Percentiles rank a stretch among this genome's conserved stretches.
Conservation (phyloP, 2,888 invertebrate genomes). For the Tenthredo distinguenda region DNA sequence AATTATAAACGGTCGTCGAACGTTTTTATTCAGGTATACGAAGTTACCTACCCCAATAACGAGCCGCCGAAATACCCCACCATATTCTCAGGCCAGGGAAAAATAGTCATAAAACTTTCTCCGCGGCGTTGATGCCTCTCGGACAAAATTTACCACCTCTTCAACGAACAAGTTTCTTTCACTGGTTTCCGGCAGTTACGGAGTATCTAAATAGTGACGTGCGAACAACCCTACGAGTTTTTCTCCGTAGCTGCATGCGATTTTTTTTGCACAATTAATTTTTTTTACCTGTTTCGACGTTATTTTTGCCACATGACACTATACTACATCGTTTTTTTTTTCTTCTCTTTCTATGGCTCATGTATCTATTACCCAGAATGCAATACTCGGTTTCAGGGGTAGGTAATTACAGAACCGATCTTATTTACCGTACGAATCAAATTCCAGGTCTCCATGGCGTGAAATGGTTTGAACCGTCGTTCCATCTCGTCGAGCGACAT, state of each 20-base stretch:
- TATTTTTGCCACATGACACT: too few relatives aligned
- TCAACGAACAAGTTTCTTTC: conserved; percentile 40
- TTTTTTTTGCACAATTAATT: neutral
- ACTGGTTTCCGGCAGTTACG: neutral
- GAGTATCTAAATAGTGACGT: neutral
- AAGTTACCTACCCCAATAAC: conserved; percentile 46
- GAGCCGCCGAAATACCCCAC: neutral
- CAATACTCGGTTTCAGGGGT: neutral
- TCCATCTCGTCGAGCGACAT: conserved; percentile 65
- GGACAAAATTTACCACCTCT: conserved; percentile 27
- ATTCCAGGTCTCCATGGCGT: conserved; percentile 66
- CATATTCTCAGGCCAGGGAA: neutral
- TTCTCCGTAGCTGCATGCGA: neutral
- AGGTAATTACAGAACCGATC: neutral
- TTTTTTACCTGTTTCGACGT: neutral
- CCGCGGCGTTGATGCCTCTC: conserved; percentile 54
- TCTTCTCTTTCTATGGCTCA: neutral
- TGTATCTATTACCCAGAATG: neutral
- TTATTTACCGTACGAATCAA: conserved; percentile 63
- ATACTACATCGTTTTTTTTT: neutral
- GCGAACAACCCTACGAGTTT: neutral
- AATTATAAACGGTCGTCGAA: conserved; percentile 60
- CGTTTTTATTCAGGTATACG: conserved; percentile 42
- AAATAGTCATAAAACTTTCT: conserved; percentile 65
- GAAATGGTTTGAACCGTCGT: conserved; percentile 66